phyloP scores from a whole-genome alignment of 1,140 invertebrate species.

The Magallana ariakensis region DNA sequence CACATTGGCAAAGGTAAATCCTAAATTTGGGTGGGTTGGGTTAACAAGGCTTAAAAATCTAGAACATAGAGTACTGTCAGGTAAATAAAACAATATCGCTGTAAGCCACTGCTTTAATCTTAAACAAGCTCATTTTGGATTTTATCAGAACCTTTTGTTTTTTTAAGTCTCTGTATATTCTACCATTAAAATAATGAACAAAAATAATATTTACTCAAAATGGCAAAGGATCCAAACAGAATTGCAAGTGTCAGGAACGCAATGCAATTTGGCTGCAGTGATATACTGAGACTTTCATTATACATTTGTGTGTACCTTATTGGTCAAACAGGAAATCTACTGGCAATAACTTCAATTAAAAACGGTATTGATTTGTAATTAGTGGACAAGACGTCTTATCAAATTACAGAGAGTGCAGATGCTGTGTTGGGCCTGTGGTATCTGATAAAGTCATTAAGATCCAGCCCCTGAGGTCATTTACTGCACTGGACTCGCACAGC shows the following conservation, averaged over 20 bases:
- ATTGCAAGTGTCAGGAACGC: too few species aligned
- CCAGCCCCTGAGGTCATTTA: neutral
- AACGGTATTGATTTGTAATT: slow-evolving; percentile 16
- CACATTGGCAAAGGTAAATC: neutral
- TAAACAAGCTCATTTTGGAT: too few species aligned
- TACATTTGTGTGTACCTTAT: neutral
- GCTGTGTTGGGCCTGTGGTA: neutral
- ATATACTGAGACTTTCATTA: too few species aligned
- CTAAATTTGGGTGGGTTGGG: neutral
- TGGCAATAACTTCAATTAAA: neutral
- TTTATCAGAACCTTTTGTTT: too few species aligned
- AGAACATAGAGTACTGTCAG: neutral
- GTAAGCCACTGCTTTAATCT: too few species aligned
- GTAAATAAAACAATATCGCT: too few species aligned
- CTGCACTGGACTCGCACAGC: neutral
- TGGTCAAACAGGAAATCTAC: neutral
- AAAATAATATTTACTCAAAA: too few species aligned
- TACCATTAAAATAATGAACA: too few species aligned
- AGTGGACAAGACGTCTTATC: slow-evolving; percentile 18
- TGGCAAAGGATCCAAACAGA: too few species aligned
- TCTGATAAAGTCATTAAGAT: slow-evolving; percentile 24
- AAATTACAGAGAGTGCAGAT: slow-evolving; percentile 17
- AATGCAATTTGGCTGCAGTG: too few species aligned
- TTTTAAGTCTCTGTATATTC: too few species aligned
- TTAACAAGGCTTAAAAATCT: neutral